Base-by-base conservation (phyloP, 2,888 invertebrate genomes). In the Elaeidobius kamerunicus region DNA sequence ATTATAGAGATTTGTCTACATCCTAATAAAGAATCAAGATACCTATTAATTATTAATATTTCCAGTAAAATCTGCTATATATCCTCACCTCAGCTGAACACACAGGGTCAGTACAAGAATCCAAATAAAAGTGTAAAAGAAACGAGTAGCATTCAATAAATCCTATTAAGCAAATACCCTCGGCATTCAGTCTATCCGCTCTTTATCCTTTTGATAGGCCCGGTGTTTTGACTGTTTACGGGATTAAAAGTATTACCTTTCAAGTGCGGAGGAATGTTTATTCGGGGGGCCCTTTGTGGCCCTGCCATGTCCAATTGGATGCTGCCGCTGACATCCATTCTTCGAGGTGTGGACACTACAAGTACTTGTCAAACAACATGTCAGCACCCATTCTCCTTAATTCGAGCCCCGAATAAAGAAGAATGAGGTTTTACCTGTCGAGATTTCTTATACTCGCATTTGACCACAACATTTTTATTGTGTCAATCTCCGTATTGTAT, bases 281-380 rank as follows among this genome's bases (percentile, higher is more conserved):
- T 53, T 50, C 51, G 11, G 20, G n/a, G n/a, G 36, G 57, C 55
- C 54, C 58, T 62, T 63, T 70, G 69, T 68, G 67, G 65, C 52
- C 60, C 60, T 67, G 70, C 70, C 70, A 61, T 57, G 63, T 69
- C 66, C 69, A 70, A 69, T 70, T 67, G 63, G 39, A 42, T 60
- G 49, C 56, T 55, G 66, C 65, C 67, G 65, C 65, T 69, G 69
- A 70, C 70, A 67, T 62, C 66, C 66, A 70, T 72, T 71, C 69
- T 69, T 34, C 60, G 63, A 70, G 70, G 70, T 70, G 69, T 69
- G 69, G 71, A 70, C 68, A 63, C 63, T 64, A 64, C 65, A 65
- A 71, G 68, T 65, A 67, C 67, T 67, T 68, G 72, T 71, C 72
- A 72, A 71, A 71, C 70, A 72, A 65, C 64, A 63, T 66, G 69